These are phyloP conservation scores for Porphyrio hochstetteri DNA, from an alignment of 2,113 vertebrate species.

Conservation along the genomic window DNA sequence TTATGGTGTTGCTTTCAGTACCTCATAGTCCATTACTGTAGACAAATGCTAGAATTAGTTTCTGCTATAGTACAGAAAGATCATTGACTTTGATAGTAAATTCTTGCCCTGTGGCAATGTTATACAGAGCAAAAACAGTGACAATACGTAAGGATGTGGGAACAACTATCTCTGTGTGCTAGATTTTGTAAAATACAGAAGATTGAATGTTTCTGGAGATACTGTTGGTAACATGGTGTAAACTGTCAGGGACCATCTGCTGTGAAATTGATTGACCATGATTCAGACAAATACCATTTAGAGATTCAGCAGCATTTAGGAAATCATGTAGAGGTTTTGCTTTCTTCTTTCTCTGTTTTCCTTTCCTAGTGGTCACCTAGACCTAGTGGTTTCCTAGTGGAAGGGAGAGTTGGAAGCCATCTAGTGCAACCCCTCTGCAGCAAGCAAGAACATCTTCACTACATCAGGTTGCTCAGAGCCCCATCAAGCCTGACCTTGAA, in stretches of 20 bases:
- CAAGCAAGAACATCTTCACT: no score
- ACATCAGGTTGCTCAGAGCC: no score
- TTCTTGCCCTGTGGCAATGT: not conserved
- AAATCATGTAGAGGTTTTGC: not conserved
- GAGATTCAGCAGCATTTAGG: not conserved
- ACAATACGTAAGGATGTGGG: not conserved
- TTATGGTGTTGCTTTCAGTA: not conserved
- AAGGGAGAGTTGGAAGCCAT: no score
- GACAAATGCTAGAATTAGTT: not conserved
- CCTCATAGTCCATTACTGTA: not conserved
- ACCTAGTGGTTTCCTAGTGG: no score
- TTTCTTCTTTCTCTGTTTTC: not conserved
- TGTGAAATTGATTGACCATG: not conserved
- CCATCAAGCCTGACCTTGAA: no score
- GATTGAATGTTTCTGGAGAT: not conserved
- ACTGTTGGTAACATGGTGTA: not conserved
- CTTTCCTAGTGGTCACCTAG: not conserved
- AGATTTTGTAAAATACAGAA: not conserved
- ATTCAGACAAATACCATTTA: not conserved
- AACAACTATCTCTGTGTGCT: not conserved
- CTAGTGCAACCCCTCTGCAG: no score
- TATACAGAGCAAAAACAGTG: not conserved
- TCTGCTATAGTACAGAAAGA: not conserved
- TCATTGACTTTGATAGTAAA: not conserved
- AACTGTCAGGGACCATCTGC: constrained; percentile 42